Conservation (phyloP, 2,113 vertebrate species). For the Dicerorhinus sumatrensis region DNA sequence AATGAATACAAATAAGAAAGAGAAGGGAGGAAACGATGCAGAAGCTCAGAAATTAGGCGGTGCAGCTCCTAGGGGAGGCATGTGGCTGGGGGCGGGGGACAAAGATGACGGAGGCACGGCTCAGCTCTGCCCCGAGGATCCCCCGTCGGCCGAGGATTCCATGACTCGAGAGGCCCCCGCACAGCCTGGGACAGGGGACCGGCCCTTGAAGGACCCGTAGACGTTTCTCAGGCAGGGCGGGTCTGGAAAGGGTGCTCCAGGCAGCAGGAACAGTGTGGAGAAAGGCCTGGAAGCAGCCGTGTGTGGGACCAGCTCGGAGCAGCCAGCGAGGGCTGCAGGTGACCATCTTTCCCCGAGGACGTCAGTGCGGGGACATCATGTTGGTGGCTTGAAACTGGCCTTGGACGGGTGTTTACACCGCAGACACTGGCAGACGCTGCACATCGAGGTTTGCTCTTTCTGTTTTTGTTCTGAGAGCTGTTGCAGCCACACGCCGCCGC, state of each 20-base stretch:
- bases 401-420: neutral
- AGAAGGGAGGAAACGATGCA: too few species aligned
- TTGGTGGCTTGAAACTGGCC: rapidly evolving
- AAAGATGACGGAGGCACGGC: rapidly evolving
- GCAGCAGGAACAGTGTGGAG: rapidly evolving
- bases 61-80: neutral
- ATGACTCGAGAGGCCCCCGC: neutral
- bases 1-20: neutral
- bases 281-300: rapidly evolving
- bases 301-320: rapidly evolving
- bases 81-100: rapidly evolving
- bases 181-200: neutral
- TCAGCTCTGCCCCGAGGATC: rapidly evolving
- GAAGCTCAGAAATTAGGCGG: rapidly evolving
- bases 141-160: neutral
- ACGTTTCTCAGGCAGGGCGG: rapidly evolving
- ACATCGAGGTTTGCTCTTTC: rapidly evolving
- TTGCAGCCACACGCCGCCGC: rapidly evolving
- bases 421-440: rapidly evolving
- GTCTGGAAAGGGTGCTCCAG: rapidly evolving
- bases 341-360: rapidly evolving
- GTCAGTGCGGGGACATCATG: rapidly evolving
- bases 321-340: rapidly evolving
- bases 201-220: neutral
- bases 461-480: rapidly evolving